A percentile compares a stretch with the other conserved stretches of the same genome.
phyloP scores from a whole-genome alignment of 2,797 vertebrate genomes.

The Telmatherina bonti region DNA sequence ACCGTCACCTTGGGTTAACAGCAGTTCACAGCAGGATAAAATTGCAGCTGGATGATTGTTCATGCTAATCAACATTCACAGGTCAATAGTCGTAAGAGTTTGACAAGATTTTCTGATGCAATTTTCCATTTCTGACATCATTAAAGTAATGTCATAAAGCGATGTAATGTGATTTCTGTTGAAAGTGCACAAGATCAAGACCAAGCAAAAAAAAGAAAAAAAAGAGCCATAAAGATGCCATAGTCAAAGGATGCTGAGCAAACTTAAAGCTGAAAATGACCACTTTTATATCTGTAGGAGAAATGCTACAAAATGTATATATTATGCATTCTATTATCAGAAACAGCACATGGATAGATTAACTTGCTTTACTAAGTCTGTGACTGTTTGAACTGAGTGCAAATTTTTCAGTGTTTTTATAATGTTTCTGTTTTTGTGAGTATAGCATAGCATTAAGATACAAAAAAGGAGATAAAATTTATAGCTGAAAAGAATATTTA shows the following conservation, averaged over 20 bases:
- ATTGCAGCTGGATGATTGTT: constrained; percentile 34
- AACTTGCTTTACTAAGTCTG: too few relatives aligned
- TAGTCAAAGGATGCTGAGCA: not conserved
- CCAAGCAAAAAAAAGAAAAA: not conserved
- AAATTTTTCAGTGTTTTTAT: not conserved
- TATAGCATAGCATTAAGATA: too few relatives aligned
- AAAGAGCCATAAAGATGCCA: not conserved
- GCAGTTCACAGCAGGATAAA: constrained; percentile 37
- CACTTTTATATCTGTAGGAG: not conserved
- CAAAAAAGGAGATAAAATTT: too few relatives aligned
- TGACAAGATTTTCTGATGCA: constrained; percentile 1
- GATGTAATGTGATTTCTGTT: not conserved
- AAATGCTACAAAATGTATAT: not conserved
- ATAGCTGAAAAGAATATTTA: too few relatives aligned
- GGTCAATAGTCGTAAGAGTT: constrained; percentile 8
- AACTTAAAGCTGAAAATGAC: not conserved
- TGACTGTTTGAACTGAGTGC: too few relatives aligned
- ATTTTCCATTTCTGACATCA: not conserved
- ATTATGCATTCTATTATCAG: too few relatives aligned
- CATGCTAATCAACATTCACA: constrained; percentile 28
- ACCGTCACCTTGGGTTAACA: constrained; percentile 51
- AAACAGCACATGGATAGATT: too few relatives aligned
- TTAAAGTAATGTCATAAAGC: constrained; percentile 1
- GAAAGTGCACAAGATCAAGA: not conserved
- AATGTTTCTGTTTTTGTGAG: too few relatives aligned